Evolutionary conservation across 2,113 vertebrate genomes (phyloP).

Genomic region (Tichodroma muraria): DNA sequence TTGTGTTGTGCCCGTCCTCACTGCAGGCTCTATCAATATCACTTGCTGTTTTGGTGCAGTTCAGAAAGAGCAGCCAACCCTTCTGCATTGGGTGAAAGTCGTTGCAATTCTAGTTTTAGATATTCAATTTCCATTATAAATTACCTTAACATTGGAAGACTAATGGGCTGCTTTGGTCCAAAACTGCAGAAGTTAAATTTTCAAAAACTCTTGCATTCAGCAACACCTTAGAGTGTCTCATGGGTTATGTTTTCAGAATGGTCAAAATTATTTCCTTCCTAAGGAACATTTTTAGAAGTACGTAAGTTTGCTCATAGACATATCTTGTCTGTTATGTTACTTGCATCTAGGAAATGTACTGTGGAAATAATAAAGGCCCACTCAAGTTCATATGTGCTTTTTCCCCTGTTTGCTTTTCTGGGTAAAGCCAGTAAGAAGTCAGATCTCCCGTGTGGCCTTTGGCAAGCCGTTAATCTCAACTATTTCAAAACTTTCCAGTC

Average conservation of each 20-base stretch:
- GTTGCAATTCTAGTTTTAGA: background rate
- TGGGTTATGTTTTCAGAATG: background rate
- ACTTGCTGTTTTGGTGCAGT: background rate
- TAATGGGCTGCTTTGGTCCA: background rate
- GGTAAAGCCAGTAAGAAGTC: background rate
- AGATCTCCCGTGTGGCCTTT: background rate
- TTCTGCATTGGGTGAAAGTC: background rate
- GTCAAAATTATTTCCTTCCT: background rate
- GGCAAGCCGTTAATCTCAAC: background rate
- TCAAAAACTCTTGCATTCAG: background rate
- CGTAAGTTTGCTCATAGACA: background rate
- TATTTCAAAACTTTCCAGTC: background rate
- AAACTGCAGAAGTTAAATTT: background rate
- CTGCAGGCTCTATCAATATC: background rate
- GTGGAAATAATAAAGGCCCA: background rate
- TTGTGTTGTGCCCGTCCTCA: background rate
- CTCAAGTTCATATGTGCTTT: background rate
- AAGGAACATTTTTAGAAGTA: background rate
- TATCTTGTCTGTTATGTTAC: background rate
- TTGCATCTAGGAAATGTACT: background rate
- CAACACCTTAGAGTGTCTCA: background rate
- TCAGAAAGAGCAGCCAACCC: background rate
- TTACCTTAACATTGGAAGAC: background rate
- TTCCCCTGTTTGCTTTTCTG: background rate
- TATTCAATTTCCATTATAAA: background rate